Evolutionary conservation across 2,888 invertebrate genomes (phyloP).

Genomic region (Cheiracanthium punctorium): DNA sequence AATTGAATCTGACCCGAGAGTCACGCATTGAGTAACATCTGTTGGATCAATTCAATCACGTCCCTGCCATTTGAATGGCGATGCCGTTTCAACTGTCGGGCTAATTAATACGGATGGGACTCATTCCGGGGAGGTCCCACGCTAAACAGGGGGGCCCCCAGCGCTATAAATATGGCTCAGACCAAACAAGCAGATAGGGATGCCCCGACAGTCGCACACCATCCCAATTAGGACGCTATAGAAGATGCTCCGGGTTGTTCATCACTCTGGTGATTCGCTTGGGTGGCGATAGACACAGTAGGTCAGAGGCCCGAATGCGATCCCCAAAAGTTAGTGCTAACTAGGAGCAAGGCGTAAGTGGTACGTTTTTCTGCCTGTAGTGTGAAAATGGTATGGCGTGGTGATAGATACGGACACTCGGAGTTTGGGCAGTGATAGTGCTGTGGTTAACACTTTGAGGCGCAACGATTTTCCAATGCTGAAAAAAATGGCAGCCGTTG

Average conservation of each 20-base stretch:
- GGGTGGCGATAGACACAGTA: background rate
- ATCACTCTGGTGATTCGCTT: background rate
- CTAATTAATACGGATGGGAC: constrained; percentile 57
- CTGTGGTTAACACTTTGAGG: too few species aligned
- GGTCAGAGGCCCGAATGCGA: background rate
- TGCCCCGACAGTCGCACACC: constrained; percentile 17
- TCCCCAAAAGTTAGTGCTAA: background rate
- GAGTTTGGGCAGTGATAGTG: too few species aligned
- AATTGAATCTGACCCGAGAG: background rate
- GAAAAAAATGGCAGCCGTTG: too few species aligned
- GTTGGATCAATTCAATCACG: constrained; percentile 33
- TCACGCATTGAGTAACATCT: constrained; percentile 11
- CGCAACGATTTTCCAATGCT: too few species aligned
- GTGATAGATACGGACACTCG: too few species aligned
- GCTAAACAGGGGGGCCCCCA: background rate
- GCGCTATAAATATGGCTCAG: background rate
- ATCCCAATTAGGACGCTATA: constrained; percentile 11
- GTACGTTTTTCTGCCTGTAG: too few species aligned
- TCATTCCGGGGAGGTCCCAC: background rate
- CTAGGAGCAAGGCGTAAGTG: background rate
- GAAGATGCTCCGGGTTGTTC: background rate
- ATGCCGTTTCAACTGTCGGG: constrained; percentile 23
- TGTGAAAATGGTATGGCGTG: too few species aligned
- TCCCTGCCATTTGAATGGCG: constrained; percentile 22
- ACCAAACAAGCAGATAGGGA: constrained; percentile 8